These are phyloP conservation scores for Myiozetetes cayanensis DNA, from an alignment of 2,113 vertebrate species.

Conservation along the genomic window DNA sequence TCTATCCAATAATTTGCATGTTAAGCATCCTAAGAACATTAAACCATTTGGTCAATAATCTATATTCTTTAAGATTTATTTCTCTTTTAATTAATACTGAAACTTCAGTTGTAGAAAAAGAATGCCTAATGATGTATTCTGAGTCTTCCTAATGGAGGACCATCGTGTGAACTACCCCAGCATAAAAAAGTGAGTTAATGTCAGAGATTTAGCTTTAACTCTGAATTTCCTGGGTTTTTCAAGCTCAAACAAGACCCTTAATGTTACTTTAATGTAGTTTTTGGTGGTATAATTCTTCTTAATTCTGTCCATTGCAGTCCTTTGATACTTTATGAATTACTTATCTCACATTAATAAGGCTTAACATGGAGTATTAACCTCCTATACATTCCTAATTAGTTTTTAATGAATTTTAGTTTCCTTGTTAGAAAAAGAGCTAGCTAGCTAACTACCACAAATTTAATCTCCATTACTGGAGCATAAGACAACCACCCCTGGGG, in stretches of 20 bases:
- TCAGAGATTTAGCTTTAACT: slow-evolving; percentile 34
- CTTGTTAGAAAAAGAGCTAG: slow-evolving; percentile 70
- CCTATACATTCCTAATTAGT: slow-evolving; percentile 77
- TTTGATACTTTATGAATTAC: slow-evolving; percentile 76
- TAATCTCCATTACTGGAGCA: slow-evolving; percentile 73
- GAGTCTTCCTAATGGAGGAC: neutral
- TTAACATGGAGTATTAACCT: slow-evolving; percentile 77
- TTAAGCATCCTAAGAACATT: neutral
- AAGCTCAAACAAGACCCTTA: slow-evolving; percentile 50
- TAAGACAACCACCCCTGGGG: slow-evolving; percentile 61
- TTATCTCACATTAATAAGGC: slow-evolving; percentile 76
- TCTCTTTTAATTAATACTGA: slow-evolving; percentile 33
- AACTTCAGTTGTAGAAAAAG: neutral
- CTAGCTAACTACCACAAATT: slow-evolving; percentile 71
- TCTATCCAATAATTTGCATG: slow-evolving; percentile 10
- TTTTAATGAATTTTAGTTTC: slow-evolving; percentile 79
- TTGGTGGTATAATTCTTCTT: slow-evolving; percentile 61
- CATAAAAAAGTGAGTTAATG: slow-evolving; percentile 39
- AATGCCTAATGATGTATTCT: neutral
- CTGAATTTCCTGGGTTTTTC: slow-evolving; percentile 19
- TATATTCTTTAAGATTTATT: slow-evolving; percentile 22
- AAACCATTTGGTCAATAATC: slow-evolving; percentile 25
- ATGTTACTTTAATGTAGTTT: slow-evolving; percentile 63
- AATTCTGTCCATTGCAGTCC: slow-evolving; percentile 63
- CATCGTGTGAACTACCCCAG: neutral